These are phyloP conservation scores for Plodia interpunctella DNA, from an alignment of 1,140 invertebrate genomes.

Conservation along the genomic window DNA sequence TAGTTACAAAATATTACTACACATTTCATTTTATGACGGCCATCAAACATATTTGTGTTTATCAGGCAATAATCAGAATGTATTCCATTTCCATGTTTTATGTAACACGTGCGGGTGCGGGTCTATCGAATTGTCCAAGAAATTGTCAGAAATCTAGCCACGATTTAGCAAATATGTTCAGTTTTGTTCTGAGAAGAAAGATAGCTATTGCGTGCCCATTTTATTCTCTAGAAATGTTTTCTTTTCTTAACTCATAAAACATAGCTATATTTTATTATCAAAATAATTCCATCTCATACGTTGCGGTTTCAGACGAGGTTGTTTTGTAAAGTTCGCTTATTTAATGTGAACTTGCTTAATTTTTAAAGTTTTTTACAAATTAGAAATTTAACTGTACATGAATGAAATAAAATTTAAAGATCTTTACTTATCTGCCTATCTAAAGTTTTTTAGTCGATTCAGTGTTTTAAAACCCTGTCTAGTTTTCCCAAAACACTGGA, in stretches of 20 bases:
- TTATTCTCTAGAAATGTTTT: background rate
- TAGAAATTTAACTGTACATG: no score
- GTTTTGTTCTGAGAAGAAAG: background rate
- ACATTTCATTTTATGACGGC: background rate
- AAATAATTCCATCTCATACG: background rate
- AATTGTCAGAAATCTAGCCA: background rate
- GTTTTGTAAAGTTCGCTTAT: background rate
- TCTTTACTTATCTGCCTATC: no score
- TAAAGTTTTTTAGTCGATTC: no score
- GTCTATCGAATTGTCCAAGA: background rate
- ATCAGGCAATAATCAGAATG: constrained; percentile 3
- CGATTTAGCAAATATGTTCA: background rate
- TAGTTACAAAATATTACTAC: background rate
- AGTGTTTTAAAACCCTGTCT: no score
- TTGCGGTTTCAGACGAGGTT: background rate
- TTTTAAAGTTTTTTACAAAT: background rate
- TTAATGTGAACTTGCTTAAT: background rate
- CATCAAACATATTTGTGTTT: constrained; percentile 1
- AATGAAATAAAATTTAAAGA: no score
- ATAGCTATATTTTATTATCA: background rate
- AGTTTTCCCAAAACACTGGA: no score
- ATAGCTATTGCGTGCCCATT: background rate
- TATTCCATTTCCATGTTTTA: background rate
- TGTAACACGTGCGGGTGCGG: background rate
- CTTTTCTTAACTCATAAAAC: background rate